phyloP scores from a whole-genome alignment of 1,140 invertebrate genomes.

The Drosophila baimaii region DNA sequence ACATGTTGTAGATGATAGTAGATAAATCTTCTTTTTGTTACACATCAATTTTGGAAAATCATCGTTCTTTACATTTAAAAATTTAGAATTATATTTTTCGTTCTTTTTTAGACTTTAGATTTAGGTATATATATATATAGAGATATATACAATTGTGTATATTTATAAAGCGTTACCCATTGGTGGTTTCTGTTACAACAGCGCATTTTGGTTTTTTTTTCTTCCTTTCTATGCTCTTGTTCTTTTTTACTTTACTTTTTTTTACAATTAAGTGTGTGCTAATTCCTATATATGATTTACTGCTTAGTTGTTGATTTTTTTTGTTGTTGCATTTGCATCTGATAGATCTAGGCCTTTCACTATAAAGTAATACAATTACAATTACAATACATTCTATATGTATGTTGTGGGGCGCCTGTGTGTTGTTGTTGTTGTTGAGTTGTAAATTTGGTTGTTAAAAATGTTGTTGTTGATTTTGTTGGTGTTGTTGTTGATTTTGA shows the following conservation, averaged over 20 bases:
- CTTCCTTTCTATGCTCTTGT: constrained; percentile 36
- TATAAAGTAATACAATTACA: constrained; percentile 50
- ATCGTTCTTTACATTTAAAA: constrained; percentile 32
- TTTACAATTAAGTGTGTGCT: constrained; percentile 31
- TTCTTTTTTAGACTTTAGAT: constrained; percentile 9
- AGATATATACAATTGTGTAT: constrained; percentile 36
- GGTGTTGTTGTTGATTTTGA: constrained; percentile 7
- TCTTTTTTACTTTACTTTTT: constrained; percentile 24
- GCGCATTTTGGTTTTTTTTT: constrained; percentile 59
- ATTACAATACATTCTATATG: constrained; percentile 32
- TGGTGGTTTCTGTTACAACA: constrained; percentile 81
- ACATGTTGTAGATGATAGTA: constrained; percentile 20
- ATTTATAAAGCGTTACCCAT: constrained; percentile 79
- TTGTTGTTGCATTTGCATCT: constrained; percentile 22
- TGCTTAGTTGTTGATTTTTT: constrained; percentile 20
- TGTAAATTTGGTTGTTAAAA: constrained; percentile 12
- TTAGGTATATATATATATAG: constrained; percentile 23
- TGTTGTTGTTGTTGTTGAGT: constrained; percentile 33
- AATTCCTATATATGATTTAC: constrained; percentile 15
- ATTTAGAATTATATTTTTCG: constrained; percentile 25
- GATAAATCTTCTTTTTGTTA: constrained; percentile 19
- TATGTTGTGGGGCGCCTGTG: constrained; percentile 12
- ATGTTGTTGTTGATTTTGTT: constrained; percentile 4
- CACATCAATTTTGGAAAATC: constrained; percentile 43
- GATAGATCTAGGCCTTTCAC: constrained; percentile 34